Conservation (phyloP, 2,888 invertebrate genomes). For the Heliconius hortense region DNA sequence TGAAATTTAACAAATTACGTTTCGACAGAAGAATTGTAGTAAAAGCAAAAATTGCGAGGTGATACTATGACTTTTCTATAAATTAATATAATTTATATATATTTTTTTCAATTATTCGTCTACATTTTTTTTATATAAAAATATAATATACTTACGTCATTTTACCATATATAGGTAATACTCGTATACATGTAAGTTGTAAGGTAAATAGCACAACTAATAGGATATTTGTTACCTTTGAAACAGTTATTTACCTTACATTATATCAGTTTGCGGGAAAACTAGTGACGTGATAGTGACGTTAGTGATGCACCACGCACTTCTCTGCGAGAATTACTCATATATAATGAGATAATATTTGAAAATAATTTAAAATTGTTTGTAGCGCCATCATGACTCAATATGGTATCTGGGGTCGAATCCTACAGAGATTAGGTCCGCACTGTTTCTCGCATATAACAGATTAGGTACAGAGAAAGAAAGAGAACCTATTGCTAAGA, state of each 20-base stretch:
- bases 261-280: slow-evolving; percentile 19
- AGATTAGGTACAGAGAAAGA: too few species aligned
- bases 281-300: slow-evolving; percentile 10
- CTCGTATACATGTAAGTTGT: background rate
- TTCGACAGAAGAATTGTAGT: too few species aligned
- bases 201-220: background rate
- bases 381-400: background rate
- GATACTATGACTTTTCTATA: too few species aligned
- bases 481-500: too few species aligned
- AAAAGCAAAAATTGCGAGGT: too few species aligned
- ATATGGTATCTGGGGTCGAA: background rate
- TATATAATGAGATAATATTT: background rate
- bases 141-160: background rate
- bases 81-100: too few species aligned
- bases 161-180: background rate
- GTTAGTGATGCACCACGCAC: background rate
- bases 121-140: background rate
- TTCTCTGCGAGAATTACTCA: background rate
- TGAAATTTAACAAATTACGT: too few species aligned
- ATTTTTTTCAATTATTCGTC: too few species aligned
- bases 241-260: slow-evolving; percentile 20
- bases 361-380: background rate
- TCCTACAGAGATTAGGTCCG: background rate
- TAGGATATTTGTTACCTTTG: slow-evolving; percentile 8
- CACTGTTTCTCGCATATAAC: too few species aligned